Evolutionary conservation across 2,113 vertebrate species (phyloP).

Genomic region (Girardinichthys multiradiatus): DNA sequence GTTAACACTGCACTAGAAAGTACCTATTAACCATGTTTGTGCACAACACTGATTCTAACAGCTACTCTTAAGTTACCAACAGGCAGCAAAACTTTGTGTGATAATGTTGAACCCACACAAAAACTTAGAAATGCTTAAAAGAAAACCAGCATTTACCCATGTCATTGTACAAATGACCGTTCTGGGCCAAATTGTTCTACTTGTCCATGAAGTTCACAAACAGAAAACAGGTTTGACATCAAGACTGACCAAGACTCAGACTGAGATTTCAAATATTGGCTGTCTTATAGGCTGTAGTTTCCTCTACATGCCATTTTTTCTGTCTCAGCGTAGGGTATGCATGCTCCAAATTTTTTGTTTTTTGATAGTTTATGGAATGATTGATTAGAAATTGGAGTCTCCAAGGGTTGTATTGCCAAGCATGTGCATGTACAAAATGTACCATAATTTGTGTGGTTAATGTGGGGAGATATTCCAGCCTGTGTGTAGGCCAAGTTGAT

Average conservation of each 20-base stretch:
- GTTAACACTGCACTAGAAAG: too few relatives aligned
- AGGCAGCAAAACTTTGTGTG: too few relatives aligned
- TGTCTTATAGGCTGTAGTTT: conserved; percentile 22
- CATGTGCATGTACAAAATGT: conserved; percentile 62
- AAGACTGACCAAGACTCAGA: neutral
- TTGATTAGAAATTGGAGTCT: conserved; percentile 48
- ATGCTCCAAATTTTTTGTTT: conserved; percentile 40
- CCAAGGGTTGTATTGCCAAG: conserved; percentile 41
- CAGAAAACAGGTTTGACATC: neutral
- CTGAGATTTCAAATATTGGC: conserved; percentile 27
- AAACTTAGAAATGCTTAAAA: neutral
- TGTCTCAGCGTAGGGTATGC: conserved; percentile 25
- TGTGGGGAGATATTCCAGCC: conserved; percentile 70
- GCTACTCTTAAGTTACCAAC: too few relatives aligned
- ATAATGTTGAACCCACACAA: neutral
- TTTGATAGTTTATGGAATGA: conserved; percentile 45
- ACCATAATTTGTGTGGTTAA: conserved; percentile 64
- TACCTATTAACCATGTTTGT: too few relatives aligned
- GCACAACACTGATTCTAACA: too few relatives aligned
- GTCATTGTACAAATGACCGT: neutral
- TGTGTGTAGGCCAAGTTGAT: conserved; percentile 59
- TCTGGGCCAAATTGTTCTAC: neutral
- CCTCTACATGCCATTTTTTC: conserved; percentile 24
- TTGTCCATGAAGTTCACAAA: neutral
- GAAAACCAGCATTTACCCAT: neutral